Conservation (phyloP, 2,113 vertebrate genomes). For the Brevimyrus niger region DNA sequence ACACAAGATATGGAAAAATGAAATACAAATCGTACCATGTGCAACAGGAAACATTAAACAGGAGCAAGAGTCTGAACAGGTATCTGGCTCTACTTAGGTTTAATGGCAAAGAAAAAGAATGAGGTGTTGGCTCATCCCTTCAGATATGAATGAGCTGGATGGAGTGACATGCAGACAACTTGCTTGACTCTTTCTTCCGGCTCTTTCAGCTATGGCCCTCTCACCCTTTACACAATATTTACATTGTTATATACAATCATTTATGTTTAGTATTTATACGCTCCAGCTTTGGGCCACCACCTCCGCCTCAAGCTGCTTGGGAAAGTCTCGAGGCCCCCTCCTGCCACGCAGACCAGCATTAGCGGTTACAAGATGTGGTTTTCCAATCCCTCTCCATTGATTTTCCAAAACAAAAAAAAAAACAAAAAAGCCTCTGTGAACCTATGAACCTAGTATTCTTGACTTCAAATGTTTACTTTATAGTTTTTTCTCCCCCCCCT, state of each 20-base stretch:
- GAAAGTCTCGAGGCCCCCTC: not conserved
- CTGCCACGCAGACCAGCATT: not conserved
- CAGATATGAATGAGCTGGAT: not conserved
- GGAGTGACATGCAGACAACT: not conserved
- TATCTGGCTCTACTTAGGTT: not conserved
- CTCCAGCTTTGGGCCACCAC: not conserved
- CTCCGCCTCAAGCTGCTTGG: not conserved
- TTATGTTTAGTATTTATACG: not conserved
- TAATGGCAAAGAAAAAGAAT: not conserved
- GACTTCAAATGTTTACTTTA: not conserved
- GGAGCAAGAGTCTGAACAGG: not conserved
- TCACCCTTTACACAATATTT: not conserved
- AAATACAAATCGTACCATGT: not conserved
- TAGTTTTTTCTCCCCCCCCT: not conserved
- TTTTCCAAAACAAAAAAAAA: not conserved
- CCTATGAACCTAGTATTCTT: not conserved
- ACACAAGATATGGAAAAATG: not conserved
- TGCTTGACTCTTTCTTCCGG: not conserved
- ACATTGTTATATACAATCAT: not conserved
- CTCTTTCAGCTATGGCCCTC: not conserved
- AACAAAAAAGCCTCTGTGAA: not conserved
- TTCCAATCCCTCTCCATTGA: not conserved
- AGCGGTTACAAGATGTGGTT: not conserved
- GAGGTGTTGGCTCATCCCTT: not conserved
- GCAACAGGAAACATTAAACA: not conserved